These are phyloP conservation scores for Aspiorhynchus laticeps DNA, from an alignment of 2,113 vertebrate genomes.

Conservation along the genomic window DNA sequence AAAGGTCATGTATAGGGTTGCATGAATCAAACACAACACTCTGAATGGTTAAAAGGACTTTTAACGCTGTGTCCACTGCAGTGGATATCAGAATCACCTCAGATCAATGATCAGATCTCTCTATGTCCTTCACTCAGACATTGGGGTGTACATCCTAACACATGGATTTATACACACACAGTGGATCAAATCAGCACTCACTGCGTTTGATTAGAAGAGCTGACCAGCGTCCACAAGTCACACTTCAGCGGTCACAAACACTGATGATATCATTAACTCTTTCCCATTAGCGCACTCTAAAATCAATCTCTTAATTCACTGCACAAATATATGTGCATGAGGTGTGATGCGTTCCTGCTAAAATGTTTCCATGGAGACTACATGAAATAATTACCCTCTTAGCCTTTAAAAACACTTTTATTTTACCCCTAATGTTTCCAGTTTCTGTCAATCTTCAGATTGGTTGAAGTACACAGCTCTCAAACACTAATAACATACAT, in stretches of 20 bases:
- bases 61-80: background rate
- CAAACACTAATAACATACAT: background rate
- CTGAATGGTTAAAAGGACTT: background rate
- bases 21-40: background rate
- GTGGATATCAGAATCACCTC: background rate
- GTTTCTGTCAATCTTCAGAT: background rate
- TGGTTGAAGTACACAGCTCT: background rate
- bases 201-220: slow-evolving; percentile 32
- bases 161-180: background rate
- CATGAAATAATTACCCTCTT: background rate
- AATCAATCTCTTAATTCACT: slow-evolving; percentile 49
- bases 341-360: slow-evolving; percentile 49
- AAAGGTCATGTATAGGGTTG: background rate
- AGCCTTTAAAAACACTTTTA: background rate
- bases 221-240: slow-evolving; percentile 38
- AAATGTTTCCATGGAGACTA: slow-evolving; percentile 1
- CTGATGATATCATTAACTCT: slow-evolving; percentile 62
- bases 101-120: background rate
- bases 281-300: slow-evolving; percentile 60
- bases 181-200: background rate
- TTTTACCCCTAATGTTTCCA: background rate
- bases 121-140: background rate
- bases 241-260: slow-evolving; percentile 37
- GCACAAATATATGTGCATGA: slow-evolving; percentile 53
- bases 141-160: background rate